Evolutionary conservation across 1,140 invertebrate species (phyloP).

Genomic region (Bilobella aurantiaca): DNA sequence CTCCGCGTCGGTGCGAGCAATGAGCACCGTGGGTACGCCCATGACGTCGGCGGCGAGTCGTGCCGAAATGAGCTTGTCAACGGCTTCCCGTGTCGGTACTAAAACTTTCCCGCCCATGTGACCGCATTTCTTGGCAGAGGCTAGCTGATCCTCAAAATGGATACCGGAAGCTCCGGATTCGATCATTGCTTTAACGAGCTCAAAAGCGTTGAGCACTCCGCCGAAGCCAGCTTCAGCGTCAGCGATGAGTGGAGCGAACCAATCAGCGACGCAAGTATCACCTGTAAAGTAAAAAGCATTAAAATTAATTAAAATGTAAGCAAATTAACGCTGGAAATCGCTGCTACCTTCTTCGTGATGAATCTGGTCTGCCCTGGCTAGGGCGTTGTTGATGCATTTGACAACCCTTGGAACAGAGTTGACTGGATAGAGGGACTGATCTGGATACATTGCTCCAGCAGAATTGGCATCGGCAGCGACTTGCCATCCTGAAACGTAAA

Average conservation of each 20-base stretch:
- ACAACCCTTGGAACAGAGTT: slow-evolving; percentile 41
- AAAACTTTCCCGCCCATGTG: slow-evolving; percentile 39
- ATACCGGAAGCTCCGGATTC: slow-evolving; percentile 41
- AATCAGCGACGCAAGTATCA: slow-evolving; percentile 37
- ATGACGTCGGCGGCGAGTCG: slow-evolving; percentile 40
- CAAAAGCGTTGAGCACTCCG: slow-evolving; percentile 41
- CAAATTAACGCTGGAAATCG: neutral
- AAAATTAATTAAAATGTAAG: slow-evolving; percentile 9
- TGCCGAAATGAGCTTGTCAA: slow-evolving; percentile 41
- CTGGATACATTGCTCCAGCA: slow-evolving; percentile 41
- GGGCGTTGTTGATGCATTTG: slow-evolving; percentile 38
- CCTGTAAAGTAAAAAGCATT: slow-evolving; percentile 1
- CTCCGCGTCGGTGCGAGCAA: slow-evolving; percentile 41
- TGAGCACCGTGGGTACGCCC: slow-evolving; percentile 40
- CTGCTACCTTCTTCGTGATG: slow-evolving; percentile 34
- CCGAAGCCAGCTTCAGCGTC: slow-evolving; percentile 43
- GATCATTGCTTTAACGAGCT: slow-evolving; percentile 42
- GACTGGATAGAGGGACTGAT: slow-evolving; percentile 41
- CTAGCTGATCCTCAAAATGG: slow-evolving; percentile 41
- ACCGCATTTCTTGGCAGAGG: slow-evolving; percentile 42
- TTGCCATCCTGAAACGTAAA: slow-evolving; percentile 43
- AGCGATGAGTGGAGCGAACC: slow-evolving; percentile 42
- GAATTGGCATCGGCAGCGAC: slow-evolving; percentile 34
- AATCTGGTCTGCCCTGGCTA: slow-evolving; percentile 37
- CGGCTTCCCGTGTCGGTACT: slow-evolving; percentile 40